Evolutionary conservation across 2,113 vertebrate genomes (phyloP).

Genomic region (Vidua macroura): DNA sequence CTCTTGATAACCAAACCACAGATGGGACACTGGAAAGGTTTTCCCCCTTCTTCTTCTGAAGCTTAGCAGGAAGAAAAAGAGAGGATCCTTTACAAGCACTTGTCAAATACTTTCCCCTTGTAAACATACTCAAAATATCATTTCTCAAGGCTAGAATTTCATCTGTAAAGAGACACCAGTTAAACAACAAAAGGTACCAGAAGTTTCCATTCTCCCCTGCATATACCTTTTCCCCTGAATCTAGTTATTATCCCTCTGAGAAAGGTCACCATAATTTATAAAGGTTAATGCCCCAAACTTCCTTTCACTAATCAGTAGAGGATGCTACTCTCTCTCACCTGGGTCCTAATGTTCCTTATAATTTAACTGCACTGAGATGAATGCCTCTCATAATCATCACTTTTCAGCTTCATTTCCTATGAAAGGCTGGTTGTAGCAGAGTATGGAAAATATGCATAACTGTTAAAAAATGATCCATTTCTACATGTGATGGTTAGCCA

Average conservation of each 20-base stretch:
- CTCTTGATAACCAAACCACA: constrained; percentile 98
- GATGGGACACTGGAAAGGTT: constrained; percentile 98
- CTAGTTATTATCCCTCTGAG: not conserved
- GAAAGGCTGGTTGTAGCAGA: not conserved
- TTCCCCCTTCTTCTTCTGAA: constrained; percentile 94
- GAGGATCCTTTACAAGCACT: not conserved
- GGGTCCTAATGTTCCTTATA: constrained; percentile 1
- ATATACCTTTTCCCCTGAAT: not conserved
- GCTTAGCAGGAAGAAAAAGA: constrained; percentile 75
- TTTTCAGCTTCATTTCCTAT: constrained; percentile 42
- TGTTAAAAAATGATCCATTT: constrained; percentile 29
- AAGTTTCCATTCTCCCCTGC: not conserved
- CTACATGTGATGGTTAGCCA: not conserved
- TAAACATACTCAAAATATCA: not conserved
- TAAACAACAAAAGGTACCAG: not conserved
- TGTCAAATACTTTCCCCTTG: not conserved
- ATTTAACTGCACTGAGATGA: constrained; percentile 29
- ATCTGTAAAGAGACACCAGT: not conserved
- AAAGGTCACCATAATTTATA: constrained; percentile 41
- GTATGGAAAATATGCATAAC: not conserved
- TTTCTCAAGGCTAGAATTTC: not conserved
- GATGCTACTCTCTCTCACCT: constrained; percentile 50
- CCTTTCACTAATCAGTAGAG: constrained; percentile 39
- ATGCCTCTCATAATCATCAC: constrained; percentile 36
- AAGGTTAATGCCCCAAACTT: constrained; percentile 40